Evolutionary conservation across 1,140 invertebrate species (phyloP).

Genomic region (Littorina saxatilis): DNA sequence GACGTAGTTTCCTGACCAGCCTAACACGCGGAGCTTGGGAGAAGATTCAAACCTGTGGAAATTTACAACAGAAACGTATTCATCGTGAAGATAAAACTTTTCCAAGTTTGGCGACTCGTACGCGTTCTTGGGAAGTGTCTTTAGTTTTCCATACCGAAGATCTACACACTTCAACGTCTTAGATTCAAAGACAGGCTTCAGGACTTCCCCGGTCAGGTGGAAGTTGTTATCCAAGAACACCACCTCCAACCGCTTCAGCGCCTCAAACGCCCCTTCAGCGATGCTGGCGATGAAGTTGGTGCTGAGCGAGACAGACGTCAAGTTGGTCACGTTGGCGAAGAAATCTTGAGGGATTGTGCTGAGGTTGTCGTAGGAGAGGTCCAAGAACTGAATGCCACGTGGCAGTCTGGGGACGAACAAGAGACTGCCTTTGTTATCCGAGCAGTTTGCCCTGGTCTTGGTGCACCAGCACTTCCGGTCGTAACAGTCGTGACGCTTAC

Average conservation of each 20-base stretch:
- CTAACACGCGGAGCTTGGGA: neutral
- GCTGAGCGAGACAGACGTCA: neutral
- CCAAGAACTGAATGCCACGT: neutral
- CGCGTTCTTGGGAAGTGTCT: no score
- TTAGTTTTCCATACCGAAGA: no score
- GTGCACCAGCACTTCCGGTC: neutral
- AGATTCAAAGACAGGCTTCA: no score
- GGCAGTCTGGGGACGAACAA: neutral
- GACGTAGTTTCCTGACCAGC: neutral
- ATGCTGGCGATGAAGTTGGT: neutral
- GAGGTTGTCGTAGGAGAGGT: neutral
- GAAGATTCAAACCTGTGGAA: neutral
- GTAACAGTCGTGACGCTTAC: no score
- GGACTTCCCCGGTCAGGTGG: no score
- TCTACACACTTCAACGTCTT: no score
- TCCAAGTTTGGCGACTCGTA: no score
- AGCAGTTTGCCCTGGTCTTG: neutral
- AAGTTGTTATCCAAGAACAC: neutral
- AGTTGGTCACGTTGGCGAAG: neutral
- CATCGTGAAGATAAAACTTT: no score
- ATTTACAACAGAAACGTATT: no score
- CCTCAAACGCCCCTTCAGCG: neutral
- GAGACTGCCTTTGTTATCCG: neutral
- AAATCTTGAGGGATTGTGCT: neutral
- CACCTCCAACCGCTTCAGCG: neutral